Conservation (phyloP, 2,797 vertebrate genomes). For the Mus minutoides region DNA sequence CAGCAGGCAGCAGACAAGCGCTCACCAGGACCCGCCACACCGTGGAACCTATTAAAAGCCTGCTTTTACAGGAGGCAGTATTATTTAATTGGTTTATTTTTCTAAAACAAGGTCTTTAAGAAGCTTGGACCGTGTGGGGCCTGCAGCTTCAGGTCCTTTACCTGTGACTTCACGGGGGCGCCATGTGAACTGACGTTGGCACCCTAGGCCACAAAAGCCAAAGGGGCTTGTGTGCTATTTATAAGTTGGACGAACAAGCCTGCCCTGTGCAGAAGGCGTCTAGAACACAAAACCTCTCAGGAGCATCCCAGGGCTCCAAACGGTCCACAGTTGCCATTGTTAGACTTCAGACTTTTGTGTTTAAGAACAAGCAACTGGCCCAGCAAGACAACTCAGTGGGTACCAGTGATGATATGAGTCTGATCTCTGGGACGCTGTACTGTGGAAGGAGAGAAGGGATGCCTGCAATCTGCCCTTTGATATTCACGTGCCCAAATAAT, state of each 20-base stretch:
- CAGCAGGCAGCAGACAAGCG: constrained; percentile 57
- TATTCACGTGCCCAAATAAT: not conserved
- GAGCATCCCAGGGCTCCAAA: not conserved
- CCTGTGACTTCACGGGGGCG: not conserved
- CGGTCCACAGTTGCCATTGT: too few relatives aligned
- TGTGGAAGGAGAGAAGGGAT: not conserved
- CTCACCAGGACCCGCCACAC: constrained; percentile 48
- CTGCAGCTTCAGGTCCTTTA: not conserved
- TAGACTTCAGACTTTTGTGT: not conserved
- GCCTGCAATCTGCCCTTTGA: not conserved
- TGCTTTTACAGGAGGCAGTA: constrained; percentile 76
- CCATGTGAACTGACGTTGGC: not conserved
- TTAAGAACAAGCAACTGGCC: not conserved
- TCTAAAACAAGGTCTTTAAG: constrained; percentile 76
- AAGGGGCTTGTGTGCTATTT: constrained; percentile 24
- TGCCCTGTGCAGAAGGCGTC: not conserved
- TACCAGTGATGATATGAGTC: not conserved
- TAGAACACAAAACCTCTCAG: not conserved
- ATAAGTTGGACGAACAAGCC: not conserved
- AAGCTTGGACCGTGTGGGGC: constrained; percentile 63
- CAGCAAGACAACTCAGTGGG: not conserved
- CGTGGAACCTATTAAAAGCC: constrained; percentile 68
- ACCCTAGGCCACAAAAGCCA: constrained; percentile 51
- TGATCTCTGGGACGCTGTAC: too few relatives aligned
- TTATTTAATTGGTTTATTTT: constrained; percentile 82